Evolutionary conservation across 2,113 vertebrate species (phyloP), one percentile per base, ranked within the genome.

Genomic region (Hydropotes inermis): DNA sequence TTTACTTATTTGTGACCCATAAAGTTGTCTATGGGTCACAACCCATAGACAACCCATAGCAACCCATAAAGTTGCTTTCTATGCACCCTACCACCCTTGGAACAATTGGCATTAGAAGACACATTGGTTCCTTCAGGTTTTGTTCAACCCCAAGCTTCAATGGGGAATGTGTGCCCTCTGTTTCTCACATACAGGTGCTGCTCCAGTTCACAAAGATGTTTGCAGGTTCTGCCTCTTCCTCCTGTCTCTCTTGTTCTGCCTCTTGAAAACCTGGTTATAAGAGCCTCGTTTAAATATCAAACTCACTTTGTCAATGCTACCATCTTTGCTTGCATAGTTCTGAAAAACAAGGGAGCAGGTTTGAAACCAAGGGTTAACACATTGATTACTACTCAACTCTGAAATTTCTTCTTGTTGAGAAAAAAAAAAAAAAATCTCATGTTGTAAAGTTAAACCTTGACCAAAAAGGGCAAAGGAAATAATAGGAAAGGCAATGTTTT

Each of bases 251-350:
- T 89, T 2, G 0, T 39, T 87, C n/a, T 58, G 11, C 30, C 81
- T 33, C 3, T 9, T n/a, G 36, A 84, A 95, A 92, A 36, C 23
- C 36, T 89, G 19, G 0, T 43, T 45, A 27, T 11, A 28, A 67
- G 39, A 92, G n/a, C 47, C 84, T 95, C 91, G 70, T 8, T 28
- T 88, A 52, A 87, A 6, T 39, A 33, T 79, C 39, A 88, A 23
- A 30, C 30, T 79, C 96, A 94, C 67, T 90, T 93, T 97, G n/a
- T 94, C 83, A 91, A 3, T 0, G 0, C 88, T 96, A 97, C 47
- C 5, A 47, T 23, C 85, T 98, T 98, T 98, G 86, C 95, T 97
- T 92, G 25, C 19, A 79, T 95, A 94, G 79, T 97, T 94, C 54
- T 93, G 55, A 92, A 97, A 97, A 94, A 30, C 64, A 96, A 97